Percentiles rank a stretch among this genome's conserved stretches.
Evolutionary conservation across 1,140 invertebrate species (phyloP).

Genomic region (Apis dorsata): DNA sequence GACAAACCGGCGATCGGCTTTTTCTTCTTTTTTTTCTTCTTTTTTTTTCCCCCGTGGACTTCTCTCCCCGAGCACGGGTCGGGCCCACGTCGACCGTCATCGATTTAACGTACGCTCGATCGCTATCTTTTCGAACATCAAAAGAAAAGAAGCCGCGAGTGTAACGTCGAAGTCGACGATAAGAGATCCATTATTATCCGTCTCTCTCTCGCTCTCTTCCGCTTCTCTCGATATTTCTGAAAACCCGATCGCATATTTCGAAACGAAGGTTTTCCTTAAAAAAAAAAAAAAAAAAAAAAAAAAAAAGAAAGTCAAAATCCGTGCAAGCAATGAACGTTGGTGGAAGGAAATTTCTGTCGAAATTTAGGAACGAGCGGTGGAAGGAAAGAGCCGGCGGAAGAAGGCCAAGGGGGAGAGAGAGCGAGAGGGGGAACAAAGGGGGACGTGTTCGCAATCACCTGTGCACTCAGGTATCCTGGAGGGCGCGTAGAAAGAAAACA

Average conservation of each 20-base stretch:
- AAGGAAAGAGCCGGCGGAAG: background rate
- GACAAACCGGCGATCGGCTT: background rate
- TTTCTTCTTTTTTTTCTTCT: constrained; percentile 2
- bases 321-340: no score
- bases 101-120: constrained; percentile 1
- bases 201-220: background rate
- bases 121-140: background rate
- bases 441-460: constrained; percentile 53
- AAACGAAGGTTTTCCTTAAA: background rate
- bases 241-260: background rate
- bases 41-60: background rate
- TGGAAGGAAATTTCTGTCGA: no score
- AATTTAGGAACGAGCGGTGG: no score
- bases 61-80: background rate
- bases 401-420: no score
- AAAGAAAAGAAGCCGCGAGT: background rate
- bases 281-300: no score
- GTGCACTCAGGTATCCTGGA: constrained; percentile 41
- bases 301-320: no score
- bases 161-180: background rate
- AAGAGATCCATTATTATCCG: background rate
- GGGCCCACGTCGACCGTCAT: background rate
- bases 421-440: constrained; percentile 24
- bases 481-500: constrained; percentile 46
- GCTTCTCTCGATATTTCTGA: background rate